These are phyloP conservation scores for Adoxophyes honmai DNA, from an alignment of 1,140 invertebrate genomes.

Conservation along the genomic window DNA sequence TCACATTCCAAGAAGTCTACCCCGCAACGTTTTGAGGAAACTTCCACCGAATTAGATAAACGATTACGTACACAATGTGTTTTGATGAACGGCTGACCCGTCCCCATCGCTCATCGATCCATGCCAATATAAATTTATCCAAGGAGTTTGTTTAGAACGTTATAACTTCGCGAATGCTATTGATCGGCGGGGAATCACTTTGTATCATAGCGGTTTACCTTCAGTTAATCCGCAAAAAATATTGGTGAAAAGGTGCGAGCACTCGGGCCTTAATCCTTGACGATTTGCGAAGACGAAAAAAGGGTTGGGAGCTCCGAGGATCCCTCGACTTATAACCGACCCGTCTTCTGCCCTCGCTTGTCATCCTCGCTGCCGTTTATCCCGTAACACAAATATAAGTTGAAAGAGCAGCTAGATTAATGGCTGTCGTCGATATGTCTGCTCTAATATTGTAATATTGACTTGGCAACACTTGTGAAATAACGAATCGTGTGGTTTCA, in stretches of 20 bases:
- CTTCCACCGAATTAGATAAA: too few relatives aligned
- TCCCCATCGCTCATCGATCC: too few relatives aligned
- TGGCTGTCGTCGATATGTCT: slow-evolving; percentile 15
- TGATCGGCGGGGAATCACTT: slow-evolving; percentile 47
- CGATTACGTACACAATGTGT: too few relatives aligned
- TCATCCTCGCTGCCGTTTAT: slow-evolving; percentile 56
- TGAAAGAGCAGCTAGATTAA: slow-evolving; percentile 43
- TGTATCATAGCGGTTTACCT: slow-evolving; percentile 52
- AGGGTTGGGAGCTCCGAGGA: slow-evolving; percentile 60
- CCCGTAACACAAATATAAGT: slow-evolving; percentile 51
- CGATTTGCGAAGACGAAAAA: slow-evolving; percentile 72
- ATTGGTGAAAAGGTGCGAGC: slow-evolving; percentile 67
- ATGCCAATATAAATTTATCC: too few relatives aligned
- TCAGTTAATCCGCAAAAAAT: slow-evolving; percentile 60
- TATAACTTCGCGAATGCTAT: slow-evolving; percentile 19
- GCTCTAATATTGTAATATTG: too few relatives aligned
- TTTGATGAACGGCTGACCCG: too few relatives aligned
- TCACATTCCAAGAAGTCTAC: too few relatives aligned
- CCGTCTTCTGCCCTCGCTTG: slow-evolving; percentile 53
- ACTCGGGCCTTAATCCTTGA: slow-evolving; percentile 64
- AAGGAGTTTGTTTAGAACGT: too few relatives aligned
- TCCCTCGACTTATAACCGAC: slow-evolving; percentile 46
- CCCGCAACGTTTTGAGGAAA: too few relatives aligned
- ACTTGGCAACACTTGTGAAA: too few relatives aligned
- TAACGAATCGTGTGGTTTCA: too few relatives aligned